These are phyloP conservation scores for Tylochromis polylepis DNA, from an alignment of 2,113 vertebrate species.

Conservation along the genomic window DNA sequence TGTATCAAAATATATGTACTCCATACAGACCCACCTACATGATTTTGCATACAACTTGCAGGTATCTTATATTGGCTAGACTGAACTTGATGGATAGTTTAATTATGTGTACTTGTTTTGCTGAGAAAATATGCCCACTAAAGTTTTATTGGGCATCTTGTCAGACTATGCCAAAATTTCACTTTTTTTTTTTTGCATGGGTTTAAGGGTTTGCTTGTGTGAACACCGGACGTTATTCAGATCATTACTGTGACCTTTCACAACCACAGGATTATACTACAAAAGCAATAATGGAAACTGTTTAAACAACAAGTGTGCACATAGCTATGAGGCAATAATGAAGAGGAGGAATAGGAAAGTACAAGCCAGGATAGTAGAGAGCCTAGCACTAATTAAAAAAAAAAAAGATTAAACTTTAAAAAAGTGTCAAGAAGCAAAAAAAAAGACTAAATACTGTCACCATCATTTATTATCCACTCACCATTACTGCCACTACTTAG, in stretches of 20 bases:
- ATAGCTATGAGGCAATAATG: background rate
- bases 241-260: background rate
- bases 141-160: background rate
- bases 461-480: background rate
- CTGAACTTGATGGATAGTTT: slow-evolving; percentile 46
- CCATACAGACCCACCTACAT: background rate
- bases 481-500: background rate
- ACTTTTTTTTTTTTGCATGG: background rate
- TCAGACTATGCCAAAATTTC: background rate
- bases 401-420: background rate
- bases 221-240: background rate
- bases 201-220: background rate
- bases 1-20: background rate
- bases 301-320: background rate
- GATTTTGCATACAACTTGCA: background rate
- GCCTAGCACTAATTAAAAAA: background rate
- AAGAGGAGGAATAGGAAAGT: background rate
- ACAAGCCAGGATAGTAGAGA: background rate
- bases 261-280: background rate
- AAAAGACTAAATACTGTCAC: background rate
- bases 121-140: background rate
- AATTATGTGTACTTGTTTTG: slow-evolving; percentile 43
- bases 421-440: background rate
- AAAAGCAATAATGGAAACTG: background rate
- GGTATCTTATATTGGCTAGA: slow-evolving; percentile 30